Percentiles rank a stretch among this genome's conserved stretches.
Conservation (phyloP, 2,888 invertebrate species). For the Aromia moschata region DNA sequence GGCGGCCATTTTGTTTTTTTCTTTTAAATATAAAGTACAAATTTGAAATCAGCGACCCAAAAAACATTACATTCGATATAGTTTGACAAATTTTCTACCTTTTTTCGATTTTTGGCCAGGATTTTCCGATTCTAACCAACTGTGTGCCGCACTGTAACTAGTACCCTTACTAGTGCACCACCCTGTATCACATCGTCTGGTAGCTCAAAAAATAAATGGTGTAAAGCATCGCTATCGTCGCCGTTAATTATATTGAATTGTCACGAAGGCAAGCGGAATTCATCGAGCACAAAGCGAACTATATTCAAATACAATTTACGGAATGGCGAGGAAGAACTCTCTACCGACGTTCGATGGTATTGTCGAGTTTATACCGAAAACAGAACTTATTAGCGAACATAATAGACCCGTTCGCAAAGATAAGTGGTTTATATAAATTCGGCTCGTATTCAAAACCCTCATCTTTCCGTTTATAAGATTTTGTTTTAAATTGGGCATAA, state of each 20-base stretch:
- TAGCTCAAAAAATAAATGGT: no score
- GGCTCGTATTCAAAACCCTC: slow-evolving; percentile 30
- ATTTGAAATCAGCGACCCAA: no score
- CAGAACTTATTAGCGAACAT: slow-evolving; percentile 36
- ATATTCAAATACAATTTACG: slow-evolving; percentile 22
- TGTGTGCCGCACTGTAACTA: no score
- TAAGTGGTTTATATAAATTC: slow-evolving; percentile 39
- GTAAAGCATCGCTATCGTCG: no score
- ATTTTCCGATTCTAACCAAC: no score
- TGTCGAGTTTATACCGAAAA: slow-evolving; percentile 37
- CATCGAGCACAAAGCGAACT: slow-evolving; percentile 14
- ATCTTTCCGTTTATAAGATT: slow-evolving; percentile 27
- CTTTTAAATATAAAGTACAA: no score
- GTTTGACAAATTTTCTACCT: no score
- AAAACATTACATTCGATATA: no score
- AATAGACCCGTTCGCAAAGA: slow-evolving; percentile 36
- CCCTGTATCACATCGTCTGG: no score
- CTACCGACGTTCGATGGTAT: slow-evolving; percentile 30
- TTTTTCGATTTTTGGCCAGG: no score
- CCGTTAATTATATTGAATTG: slow-evolving; percentile 24
- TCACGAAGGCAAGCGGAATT: slow-evolving; percentile 24
- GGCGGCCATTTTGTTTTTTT: no score
- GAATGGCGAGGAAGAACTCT: slow-evolving; percentile 15
- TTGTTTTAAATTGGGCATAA: slow-evolving; percentile 31
- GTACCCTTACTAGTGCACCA: no score